phyloP scores from a whole-genome alignment of 2,888 invertebrate species.

The Germaria angustata region DNA sequence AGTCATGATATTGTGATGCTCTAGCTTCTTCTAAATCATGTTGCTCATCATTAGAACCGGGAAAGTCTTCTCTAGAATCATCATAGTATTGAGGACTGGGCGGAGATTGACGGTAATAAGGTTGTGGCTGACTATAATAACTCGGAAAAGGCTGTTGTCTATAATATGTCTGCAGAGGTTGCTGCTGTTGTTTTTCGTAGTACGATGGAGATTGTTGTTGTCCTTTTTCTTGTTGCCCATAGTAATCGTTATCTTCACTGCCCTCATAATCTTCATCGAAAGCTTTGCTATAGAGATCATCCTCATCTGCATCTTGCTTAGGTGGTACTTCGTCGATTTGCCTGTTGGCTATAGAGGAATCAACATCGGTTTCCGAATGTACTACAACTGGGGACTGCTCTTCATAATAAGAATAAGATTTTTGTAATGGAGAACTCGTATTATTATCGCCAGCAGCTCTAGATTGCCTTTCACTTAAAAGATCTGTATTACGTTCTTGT shows the following conservation, averaged over 20 bases:
- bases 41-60: neutral
- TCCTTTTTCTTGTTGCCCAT: neutral
- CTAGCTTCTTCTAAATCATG: conserved; percentile 27
- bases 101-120: neutral
- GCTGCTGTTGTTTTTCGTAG: neutral
- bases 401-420: conserved; percentile 62
- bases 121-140: neutral
- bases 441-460: conserved; percentile 8
- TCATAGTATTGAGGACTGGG: conserved; percentile 45
- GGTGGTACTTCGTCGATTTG: conserved; percentile 54
- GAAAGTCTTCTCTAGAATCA: conserved; percentile 42
- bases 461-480: conserved; percentile 12
- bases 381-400: conserved; percentile 68
- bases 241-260: conserved; percentile 28
- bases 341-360: conserved; percentile 7
- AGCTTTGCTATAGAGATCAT: conserved; percentile 44
- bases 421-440: neutral
- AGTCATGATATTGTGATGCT: conserved; percentile 36
- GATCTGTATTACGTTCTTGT: neutral
- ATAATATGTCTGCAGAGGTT: neutral
- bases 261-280: conserved; percentile 34
- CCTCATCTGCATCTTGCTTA: conserved; percentile 39
- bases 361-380: conserved; percentile 59
- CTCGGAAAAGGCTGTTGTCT: neutral
- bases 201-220: neutral